Conservation (phyloP, 2,113 vertebrate species). For the Prionailurus bengalensis region DNA sequence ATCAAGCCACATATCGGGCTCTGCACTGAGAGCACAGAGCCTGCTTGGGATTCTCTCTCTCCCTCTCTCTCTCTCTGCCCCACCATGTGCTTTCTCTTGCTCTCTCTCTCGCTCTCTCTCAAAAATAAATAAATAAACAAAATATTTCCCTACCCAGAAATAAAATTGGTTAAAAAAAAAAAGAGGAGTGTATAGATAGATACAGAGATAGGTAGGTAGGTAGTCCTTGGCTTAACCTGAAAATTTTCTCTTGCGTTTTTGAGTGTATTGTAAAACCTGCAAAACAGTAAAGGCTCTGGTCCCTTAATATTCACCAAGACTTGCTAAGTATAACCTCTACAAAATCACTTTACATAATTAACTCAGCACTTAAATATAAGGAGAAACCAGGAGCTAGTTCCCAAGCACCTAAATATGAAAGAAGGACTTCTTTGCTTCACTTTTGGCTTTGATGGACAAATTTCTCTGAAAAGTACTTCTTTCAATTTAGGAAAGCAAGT, state of each 20-base stretch:
- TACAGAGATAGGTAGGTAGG: background rate
- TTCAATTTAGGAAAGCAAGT: slow-evolving; percentile 28
- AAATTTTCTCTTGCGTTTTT: background rate
- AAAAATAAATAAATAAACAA: background rate
- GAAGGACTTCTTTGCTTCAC: background rate
- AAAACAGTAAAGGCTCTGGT: background rate
- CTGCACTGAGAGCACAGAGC: too few relatives aligned
- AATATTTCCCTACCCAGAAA: slow-evolving; percentile 30
- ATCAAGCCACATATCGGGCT: too few relatives aligned
- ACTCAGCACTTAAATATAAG: background rate
- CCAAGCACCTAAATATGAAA: background rate
- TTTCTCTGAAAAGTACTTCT: slow-evolving; percentile 37
- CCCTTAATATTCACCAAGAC: background rate
- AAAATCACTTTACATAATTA: background rate
- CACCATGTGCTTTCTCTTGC: too few relatives aligned
- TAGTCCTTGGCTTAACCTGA: background rate
- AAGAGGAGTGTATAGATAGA: too few relatives aligned
- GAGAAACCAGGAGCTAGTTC: background rate
- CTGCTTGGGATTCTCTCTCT: too few relatives aligned
- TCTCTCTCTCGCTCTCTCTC: too few relatives aligned
- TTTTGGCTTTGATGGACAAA: background rate
- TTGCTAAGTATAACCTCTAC: background rate
- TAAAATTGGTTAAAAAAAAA: slow-evolving; percentile 23
- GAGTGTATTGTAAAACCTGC: background rate
- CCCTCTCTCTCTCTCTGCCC: too few relatives aligned